Percentiles rank a stretch among this genome's conserved stretches.
phyloP scores from a whole-genome alignment of 1,140 invertebrate species.

The Wasmannia auropunctata region DNA sequence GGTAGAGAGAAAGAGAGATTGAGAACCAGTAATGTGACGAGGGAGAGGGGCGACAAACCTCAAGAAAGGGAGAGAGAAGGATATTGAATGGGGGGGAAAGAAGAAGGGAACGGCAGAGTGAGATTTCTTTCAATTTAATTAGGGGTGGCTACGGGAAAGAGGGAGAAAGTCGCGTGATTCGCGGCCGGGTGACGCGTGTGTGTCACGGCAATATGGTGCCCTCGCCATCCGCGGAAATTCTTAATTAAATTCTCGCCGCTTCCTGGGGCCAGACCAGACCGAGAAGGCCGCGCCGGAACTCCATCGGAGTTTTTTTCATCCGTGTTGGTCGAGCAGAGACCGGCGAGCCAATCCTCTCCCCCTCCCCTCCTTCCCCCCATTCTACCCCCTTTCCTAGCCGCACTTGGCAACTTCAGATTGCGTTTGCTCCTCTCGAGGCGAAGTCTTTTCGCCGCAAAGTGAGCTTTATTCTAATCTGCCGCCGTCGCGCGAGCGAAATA shows the following conservation, averaged over 20 bases:
- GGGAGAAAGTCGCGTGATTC: conserved; percentile 35
- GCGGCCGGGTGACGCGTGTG: conserved; percentile 74
- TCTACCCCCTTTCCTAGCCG: not conserved
- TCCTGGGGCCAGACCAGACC: conserved; percentile 58
- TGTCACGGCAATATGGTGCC: conserved; percentile 78
- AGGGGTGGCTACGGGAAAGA: conserved; percentile 53
- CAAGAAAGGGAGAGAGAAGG: conserved; percentile 28
- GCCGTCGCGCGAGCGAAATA: conserved; percentile 53
- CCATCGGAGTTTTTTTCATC: conserved; percentile 79
- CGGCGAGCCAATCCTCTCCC: conserved; percentile 15
- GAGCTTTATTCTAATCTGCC: conserved; percentile 70
- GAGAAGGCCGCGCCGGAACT: conserved; percentile 54
- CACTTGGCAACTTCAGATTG: conserved; percentile 62
- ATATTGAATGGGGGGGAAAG: conserved; percentile 29
- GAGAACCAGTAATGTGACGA: conserved; percentile 34
- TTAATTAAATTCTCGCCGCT: conserved; percentile 82
- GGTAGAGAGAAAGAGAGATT: conserved; percentile 51
- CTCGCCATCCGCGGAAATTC: conserved; percentile 77
- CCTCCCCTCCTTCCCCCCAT: not conserved
- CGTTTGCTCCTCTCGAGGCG: conserved; percentile 48
- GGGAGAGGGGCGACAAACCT: not conserved
- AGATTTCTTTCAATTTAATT: conserved; percentile 83
- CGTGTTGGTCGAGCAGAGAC: conserved; percentile 49
- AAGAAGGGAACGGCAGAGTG: conserved; percentile 45
- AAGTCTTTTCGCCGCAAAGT: conserved; percentile 54